These are phyloP conservation scores for mouse (Mus musculus) DNA, from an alignment of 2,113 vertebrate species.

Conservation along the genomic window GRCm39 chr6:40854501-40855000, in stretches of 20 bases:
- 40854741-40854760: background rate
- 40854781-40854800: background rate
- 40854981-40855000: background rate
- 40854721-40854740: background rate
- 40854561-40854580: too few species aligned
- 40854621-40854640: background rate
- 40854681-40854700: background rate
- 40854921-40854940: background rate
- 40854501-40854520: background rate
- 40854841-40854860: too few species aligned
- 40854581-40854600: too few species aligned
- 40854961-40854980: background rate
- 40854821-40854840: background rate
- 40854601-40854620: background rate
- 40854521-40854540: background rate
- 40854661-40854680: background rate
- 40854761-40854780: slow-evolving; percentile 2
- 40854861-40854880: background rate
- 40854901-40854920: background rate
- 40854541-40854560: background rate
- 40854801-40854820: background rate
- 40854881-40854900: background rate
- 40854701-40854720: background rate
- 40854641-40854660: background rate
- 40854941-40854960: background rate